Base-by-base conservation (phyloP, 2,797 vertebrate species). In the Scarus forsteni region DNA sequence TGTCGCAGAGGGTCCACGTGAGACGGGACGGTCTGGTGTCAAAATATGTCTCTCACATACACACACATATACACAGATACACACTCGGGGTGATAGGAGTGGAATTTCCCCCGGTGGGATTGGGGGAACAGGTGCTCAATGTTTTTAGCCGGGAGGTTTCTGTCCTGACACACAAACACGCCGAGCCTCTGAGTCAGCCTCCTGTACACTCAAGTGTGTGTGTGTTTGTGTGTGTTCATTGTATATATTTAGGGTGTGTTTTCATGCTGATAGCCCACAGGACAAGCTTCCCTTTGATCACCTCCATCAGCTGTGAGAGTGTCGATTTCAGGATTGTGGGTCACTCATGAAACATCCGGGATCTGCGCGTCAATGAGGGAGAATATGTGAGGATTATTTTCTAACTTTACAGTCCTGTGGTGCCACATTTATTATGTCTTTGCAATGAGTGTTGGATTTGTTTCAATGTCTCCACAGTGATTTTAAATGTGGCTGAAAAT, bases 51-150 rank as follows among this genome's bases (percentile, higher is more conserved):
- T 51, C 57, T 60, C 34, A 63, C 35, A 48, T 58, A 53, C 19
- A 46, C 44, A 55, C 60, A 50, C 53, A 36, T 48, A 39, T 60
- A 57, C 67, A 50, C 64, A 62, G 62, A 60, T 65, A 61, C 63
- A 61, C 40, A 53, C 68, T 58, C 53, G 18, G 62, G 56, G 57
- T 34, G 35, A 65, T 16, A 6, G 38, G 84, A 59, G 73, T 84
- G 85, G 84, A 85, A 87, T 90, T 67, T 88, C 79, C 80, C 66
- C 61, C 66, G 16, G 59, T 62, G 77, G 68, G 75, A 77, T 77
- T 49, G 65, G 62, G 75, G 58, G 62, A 86, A 90, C 90, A 92
- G 90, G 87, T 92, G 89, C 10, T 63, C 60, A 54, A 67, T 76
- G 70, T 78, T 86, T 90, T 89, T 87, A 79, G 67, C 79, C 75